A percentile compares a stretch with the other conserved stretches of the same genome.
Evolutionary conservation across 2,888 invertebrate genomes (phyloP).

Genomic region (Caenorhabditis wallacei): DNA sequence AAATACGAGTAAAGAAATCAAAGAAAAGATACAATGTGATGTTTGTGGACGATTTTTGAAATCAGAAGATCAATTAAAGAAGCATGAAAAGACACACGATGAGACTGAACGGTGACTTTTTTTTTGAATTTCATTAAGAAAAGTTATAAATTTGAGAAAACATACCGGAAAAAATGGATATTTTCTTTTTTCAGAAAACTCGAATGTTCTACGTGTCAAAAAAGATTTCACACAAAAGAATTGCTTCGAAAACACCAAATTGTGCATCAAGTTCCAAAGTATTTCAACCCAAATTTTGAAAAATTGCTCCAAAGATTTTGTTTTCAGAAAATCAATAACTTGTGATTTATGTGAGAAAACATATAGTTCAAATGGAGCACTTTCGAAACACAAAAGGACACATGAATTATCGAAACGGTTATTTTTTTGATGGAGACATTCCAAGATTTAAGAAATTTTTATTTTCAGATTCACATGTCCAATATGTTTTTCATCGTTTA

Average conservation of each 20-base stretch:
- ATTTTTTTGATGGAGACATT: not conserved
- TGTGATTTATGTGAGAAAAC: constrained; percentile 59
- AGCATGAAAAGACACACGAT: constrained; percentile 58
- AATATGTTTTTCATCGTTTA: constrained; percentile 53
- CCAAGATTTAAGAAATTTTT: not conserved
- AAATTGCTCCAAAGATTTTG: too few relatives aligned
- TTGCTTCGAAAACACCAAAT: constrained; percentile 62
- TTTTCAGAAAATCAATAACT: constrained; percentile 59
- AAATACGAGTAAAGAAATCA: constrained; percentile 3
- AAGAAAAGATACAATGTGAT: constrained; percentile 52
- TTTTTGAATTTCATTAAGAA: too few relatives aligned
- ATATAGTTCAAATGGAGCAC: constrained; percentile 59
- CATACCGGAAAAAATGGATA: not conserved
- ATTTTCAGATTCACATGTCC: constrained; percentile 63
- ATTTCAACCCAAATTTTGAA: not conserved
- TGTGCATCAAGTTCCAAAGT: constrained; percentile 58
- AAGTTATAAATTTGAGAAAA: too few relatives aligned
- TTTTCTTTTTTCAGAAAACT: constrained; percentile 28
- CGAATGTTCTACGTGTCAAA: constrained; percentile 52
- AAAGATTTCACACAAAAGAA: constrained; percentile 44
- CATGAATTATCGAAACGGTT: constrained; percentile 55
- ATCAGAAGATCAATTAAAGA: constrained; percentile 37
- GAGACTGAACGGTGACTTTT: constrained; percentile 40
- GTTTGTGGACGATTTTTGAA: constrained; percentile 57
- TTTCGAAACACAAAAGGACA: constrained; percentile 53